Base-by-base conservation (phyloP, 2,888 invertebrate species). In the Eucriotettix oculatus region DNA sequence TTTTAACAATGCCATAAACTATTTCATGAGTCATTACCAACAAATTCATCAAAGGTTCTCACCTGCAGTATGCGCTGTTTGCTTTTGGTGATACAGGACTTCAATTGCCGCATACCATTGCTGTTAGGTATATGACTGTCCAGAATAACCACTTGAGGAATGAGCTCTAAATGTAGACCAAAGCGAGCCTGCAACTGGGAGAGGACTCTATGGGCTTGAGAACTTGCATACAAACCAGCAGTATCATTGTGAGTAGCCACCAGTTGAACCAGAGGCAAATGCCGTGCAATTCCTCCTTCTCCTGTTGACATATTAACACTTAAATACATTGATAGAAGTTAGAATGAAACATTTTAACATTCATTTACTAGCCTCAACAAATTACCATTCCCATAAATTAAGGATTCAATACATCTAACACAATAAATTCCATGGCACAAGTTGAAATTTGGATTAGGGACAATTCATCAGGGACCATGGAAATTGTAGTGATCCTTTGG, bases 171-270 rank as follows among this genome's bases (percentile, higher is more conserved):
- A 66, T 80, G 76, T 63, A 77, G 73, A 55, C 77, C 76, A 69
- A 80, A 79, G 65, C 76, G 72, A 66, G 73, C 70, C 65, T 65
- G 71, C 65, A 70, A 74, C 67, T 70, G 71, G 61, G 75, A 73
- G 56, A 80, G 70, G 54, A 75, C 71, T 62, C 72, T 76, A 63
- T 78, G 77, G 14, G 78, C 78, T 64, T 80, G 79, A 9, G 78
- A 76, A 65, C 78, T 77, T n/a, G 76, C 70, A 71, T 77, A 80
- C 65, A 81, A 80, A 29, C 83, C 83, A 58, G 76, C 75, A 16
- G 73, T 71, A 66, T 83, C 83, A 3, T 81, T 81, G 68, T 85
- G 83, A 0, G 83, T 84, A 9, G 80, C 85, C 5, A 85, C 75
- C 52, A 86, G 70, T 11, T 82, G 71, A n/a, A 85, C 75, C 59